Evolutionary conservation across 2,888 invertebrate genomes (phyloP), one percentile per base, ranked within the genome.

Genomic region (Hylaea fasciaria): DNA sequence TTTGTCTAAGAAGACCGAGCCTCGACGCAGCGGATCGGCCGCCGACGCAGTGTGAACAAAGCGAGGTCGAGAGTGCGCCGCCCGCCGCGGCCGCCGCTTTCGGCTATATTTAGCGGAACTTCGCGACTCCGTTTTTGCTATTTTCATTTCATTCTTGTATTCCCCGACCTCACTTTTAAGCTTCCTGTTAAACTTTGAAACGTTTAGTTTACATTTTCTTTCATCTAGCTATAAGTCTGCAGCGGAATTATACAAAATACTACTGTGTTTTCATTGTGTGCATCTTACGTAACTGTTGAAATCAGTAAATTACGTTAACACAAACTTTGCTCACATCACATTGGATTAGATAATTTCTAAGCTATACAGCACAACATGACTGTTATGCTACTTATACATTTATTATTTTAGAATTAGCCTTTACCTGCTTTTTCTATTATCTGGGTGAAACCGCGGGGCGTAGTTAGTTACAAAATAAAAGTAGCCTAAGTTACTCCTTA

Each of bases 81-180:
- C 65, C 73, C 69, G 73, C 77, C 73, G 77, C 81, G 9, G 5
- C 83, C 81, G 79, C 83, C 22, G 22, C 22, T 22, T n/a, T n/a
- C n/a, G 81, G 80, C 88, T 92, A 92, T 86, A 88, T 91, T 89
- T 92, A 92, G 91, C 83, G 70, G 78, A 86, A 87, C 91, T 89
- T 91, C 83, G 91, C 91, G 89, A 91, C 88, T 87, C 78, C 73
- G 80, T 81, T 86, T 86, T 89, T 90, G 91, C 91, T 91, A 91
- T 92, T 92, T 91, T 89, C 85, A 91, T 87, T 89, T 88, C 85
- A 87, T 87, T 89, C 86, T 89, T 81, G 80, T 76, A 77, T 82
- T 65, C 66, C 60, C 64, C 55, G 77, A 84, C 80, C 82, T 81
- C 84, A 81, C 85, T 81, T 83, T 54, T 82, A 82, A 82, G 82